These are phyloP conservation scores for Drymonia ruficornis DNA, from an alignment of 2,888 invertebrate genomes.

Conservation along the genomic window DNA sequence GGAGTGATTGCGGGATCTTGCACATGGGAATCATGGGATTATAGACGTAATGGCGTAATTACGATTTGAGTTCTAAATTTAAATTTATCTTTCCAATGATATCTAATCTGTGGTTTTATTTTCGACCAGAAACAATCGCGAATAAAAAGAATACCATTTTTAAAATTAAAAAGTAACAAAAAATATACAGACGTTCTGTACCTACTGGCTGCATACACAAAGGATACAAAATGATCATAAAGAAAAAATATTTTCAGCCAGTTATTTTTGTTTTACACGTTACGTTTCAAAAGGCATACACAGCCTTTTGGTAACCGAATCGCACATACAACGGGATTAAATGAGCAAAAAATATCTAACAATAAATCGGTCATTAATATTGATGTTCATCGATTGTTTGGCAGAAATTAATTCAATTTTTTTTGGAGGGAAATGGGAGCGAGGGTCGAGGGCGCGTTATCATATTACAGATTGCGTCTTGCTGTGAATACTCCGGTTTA, in stretches of 20 bases:
- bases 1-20: conserved; percentile 15
- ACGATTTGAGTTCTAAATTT: conserved; percentile 1
- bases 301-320: conserved; percentile 13
- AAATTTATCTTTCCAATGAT: background rate
- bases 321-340: conserved; percentile 30
- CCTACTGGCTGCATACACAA: too few relatives aligned
- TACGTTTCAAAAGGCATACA: background rate
- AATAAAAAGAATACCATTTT: too few relatives aligned
- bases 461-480: conserved; percentile 77
- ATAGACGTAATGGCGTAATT: background rate
- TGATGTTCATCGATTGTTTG: conserved; percentile 69
- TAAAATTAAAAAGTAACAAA: too few relatives aligned
- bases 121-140: background rate
- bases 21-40: conserved; percentile 18
- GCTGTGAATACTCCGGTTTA: conserved; percentile 53
- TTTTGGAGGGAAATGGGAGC: conserved; percentile 56
- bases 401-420: conserved; percentile 77
- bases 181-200: too few relatives aligned
- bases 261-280: too few relatives aligned
- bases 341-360: conserved; percentile 47
- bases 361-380: conserved; percentile 57
- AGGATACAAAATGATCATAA: too few relatives aligned
- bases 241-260: too few relatives aligned
- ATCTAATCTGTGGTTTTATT: background rate
- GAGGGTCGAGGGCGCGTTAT: conserved; percentile 64